phyloP scores from a whole-genome alignment of 2,113 vertebrate species.

The Terrapene triunguis region DNA sequence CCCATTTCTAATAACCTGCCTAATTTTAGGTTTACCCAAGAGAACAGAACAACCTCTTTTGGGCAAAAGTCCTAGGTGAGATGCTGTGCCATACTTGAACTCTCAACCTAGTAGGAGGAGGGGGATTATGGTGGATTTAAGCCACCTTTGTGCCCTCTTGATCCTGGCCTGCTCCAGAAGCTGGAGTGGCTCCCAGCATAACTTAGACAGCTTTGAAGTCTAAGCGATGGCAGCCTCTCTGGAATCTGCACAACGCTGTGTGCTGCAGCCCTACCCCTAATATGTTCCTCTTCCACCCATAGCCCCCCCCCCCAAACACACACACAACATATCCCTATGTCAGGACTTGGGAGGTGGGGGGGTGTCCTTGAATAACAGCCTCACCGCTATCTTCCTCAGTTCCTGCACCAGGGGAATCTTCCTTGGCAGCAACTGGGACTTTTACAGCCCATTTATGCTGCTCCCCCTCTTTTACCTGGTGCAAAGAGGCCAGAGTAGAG shows the following conservation, averaged over 20 bases:
- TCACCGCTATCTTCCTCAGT: not conserved
- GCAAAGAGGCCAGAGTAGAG: not conserved
- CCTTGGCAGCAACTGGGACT: not conserved
- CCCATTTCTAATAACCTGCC: not conserved
- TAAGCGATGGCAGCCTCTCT: not conserved
- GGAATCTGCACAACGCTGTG: not conserved
- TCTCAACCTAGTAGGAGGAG: not conserved
- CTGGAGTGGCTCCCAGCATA: not conserved
- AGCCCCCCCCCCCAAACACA: too few species aligned
- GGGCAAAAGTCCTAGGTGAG: not conserved
- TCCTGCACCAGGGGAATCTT: not conserved
- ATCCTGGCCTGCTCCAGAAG: not conserved
- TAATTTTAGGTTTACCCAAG: not conserved
- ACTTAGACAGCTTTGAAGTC: not conserved
- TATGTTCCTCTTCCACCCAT: not conserved
- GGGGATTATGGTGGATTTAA: not conserved
- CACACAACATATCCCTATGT: too few species aligned
- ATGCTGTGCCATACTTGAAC: not conserved
- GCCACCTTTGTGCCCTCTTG: not conserved
- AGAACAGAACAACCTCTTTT: not conserved
- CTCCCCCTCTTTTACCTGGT: not conserved
- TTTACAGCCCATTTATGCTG: not conserved
- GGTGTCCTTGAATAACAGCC: not conserved
- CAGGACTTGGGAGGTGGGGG: not conserved
- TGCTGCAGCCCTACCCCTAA: not conserved